Evolutionary conservation across 2,797 vertebrate genomes (phyloP).

Genomic region (Phataginus tricuspis): DNA sequence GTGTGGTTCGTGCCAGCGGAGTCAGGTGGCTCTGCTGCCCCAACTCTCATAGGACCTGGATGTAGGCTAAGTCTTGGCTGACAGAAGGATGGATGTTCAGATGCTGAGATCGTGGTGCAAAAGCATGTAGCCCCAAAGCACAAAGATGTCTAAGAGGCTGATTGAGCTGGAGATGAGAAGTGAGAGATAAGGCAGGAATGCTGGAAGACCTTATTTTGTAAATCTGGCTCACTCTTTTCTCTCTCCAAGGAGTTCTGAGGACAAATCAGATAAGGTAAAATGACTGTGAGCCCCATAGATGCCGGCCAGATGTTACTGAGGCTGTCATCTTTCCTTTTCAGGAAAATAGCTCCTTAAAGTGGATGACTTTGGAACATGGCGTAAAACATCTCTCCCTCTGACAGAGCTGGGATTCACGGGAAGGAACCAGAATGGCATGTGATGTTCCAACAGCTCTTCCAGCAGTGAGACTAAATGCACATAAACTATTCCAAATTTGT

Average conservation of each 20-base stretch:
- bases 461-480: constrained; percentile 69
- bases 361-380: background rate
- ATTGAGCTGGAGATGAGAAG: background rate
- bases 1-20: background rate
- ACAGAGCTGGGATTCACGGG: constrained; percentile 38
- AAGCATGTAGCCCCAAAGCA: background rate
- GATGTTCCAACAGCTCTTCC: constrained; percentile 63
- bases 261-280: constrained; percentile 44
- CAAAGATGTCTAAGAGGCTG: background rate
- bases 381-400: constrained; percentile 11
- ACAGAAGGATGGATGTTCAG: background rate
- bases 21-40: background rate
- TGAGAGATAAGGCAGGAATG: background rate
- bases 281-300: background rate
- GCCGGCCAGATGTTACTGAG: background rate
- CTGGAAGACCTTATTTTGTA: background rate
- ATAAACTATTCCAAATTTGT: constrained; percentile 61
- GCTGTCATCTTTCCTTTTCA: constrained; percentile 32
- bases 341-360: constrained; percentile 54
- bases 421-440: constrained; percentile 59
- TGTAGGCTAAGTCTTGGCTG: background rate
- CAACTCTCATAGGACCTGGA: background rate
- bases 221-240: background rate
- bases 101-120: background rate
- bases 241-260: background rate